These are phyloP conservation scores for Glandiceps talaboti DNA, from an alignment of 53 echinoderm and acorn worm genomes.

Conservation along the genomic window DNA sequence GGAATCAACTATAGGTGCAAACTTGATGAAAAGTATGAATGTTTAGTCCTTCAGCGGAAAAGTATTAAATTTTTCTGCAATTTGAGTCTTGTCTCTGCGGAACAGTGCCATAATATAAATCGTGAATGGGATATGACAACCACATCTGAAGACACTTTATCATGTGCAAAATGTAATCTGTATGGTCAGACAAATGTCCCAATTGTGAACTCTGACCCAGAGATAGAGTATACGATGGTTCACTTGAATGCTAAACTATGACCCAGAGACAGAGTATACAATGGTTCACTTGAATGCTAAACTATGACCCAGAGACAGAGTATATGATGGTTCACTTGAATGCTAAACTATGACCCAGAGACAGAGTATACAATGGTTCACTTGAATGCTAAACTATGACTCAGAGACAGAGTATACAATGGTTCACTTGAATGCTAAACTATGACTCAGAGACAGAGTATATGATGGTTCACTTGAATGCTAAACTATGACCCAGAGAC, in stretches of 20 bases:
- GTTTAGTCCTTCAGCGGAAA: neutral
- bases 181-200: neutral
- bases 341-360: no score
- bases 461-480: no score
- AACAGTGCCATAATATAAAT: neutral
- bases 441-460: no score
- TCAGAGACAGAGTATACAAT: no score
- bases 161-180: neutral
- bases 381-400: no score
- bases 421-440: no score
- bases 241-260: neutral
- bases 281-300: no score
- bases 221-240: neutral
- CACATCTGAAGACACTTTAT: neutral
- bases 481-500: no score
- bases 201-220: neutral
- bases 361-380: no score
- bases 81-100: neutral
- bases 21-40: neutral
- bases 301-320: no score
- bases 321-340: no score
- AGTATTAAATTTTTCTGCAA: neutral
- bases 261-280: no score
- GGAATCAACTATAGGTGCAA: neutral
- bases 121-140: neutral